Evolutionary conservation across 1,140 invertebrate species (phyloP).

Genomic region (Bombus vancouverensis): DNA sequence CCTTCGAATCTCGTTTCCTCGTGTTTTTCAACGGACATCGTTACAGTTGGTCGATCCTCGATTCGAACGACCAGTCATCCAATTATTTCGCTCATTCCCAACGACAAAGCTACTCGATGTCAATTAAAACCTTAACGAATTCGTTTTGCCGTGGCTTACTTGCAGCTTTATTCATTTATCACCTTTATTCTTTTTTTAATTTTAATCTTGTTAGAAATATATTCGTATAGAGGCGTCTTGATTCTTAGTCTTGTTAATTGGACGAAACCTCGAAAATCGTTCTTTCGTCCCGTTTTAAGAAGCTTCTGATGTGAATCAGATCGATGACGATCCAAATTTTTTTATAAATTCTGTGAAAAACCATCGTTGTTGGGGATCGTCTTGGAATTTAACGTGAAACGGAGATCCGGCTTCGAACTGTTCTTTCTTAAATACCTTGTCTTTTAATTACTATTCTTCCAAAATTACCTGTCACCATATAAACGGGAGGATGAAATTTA

Average conservation of each 20-base stretch:
- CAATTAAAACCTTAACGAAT: constrained; percentile 51
- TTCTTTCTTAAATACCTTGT: neutral
- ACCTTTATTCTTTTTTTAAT: neutral
- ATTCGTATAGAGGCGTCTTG: neutral
- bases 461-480: neutral
- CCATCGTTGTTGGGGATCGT: neutral
- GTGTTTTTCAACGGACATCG: neutral
- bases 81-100: constrained; percentile 39
- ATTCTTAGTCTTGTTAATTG: constrained; percentile 47
- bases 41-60: constrained; percentile 17
- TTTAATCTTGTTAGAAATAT: neutral
- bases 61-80: constrained; percentile 4
- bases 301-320: neutral
- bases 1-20: neutral
- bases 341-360: neutral
- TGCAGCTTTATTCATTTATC: neutral
- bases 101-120: constrained; percentile 32
- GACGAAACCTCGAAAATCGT: constrained; percentile 38
- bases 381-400: neutral
- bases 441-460: neutral
- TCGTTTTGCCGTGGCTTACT: neutral
- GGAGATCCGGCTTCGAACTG: no score
- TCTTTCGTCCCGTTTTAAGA: neutral
- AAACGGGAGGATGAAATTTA: no score
- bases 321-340: neutral